Conservation (phyloP, 2,113 vertebrate genomes). For the Zosterops japonicus region DNA sequence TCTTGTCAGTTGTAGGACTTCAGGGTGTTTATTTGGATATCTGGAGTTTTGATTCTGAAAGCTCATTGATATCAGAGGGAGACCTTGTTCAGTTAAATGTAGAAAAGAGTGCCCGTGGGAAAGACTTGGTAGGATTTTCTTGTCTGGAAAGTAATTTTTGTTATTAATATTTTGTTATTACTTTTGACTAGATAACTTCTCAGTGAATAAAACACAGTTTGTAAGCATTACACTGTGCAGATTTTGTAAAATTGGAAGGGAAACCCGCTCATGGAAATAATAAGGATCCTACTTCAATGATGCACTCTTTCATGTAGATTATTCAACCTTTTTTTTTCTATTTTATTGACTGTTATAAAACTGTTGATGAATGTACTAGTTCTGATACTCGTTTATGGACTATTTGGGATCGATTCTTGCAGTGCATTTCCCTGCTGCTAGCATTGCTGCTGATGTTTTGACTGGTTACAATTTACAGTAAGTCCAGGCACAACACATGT, state of each 20-base stretch:
- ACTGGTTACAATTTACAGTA: neutral
- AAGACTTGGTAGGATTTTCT: neutral
- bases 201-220: neutral
- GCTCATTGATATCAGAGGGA: neutral
- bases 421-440: neutral
- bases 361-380: neutral
- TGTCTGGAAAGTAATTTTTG: neutral
- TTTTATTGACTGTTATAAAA: neutral
- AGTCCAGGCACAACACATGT: neutral
- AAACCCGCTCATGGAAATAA: neutral
- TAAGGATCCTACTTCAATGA: neutral
- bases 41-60: neutral
- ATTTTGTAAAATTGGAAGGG: neutral
- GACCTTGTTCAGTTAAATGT: neutral
- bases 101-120: neutral
- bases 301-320: neutral
- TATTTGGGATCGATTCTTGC: neutral
- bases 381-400: neutral
- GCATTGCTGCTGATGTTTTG: neutral
- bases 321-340: neutral
- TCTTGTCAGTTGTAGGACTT: neutral
- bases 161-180: neutral
- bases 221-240: fast-evolving
- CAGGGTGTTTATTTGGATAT: neutral
- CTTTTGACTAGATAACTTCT: neutral